Evolutionary conservation across 2,113 vertebrate genomes (phyloP), one percentile per base, ranked within the genome.

Genomic region (Amphiprion percula): DNA sequence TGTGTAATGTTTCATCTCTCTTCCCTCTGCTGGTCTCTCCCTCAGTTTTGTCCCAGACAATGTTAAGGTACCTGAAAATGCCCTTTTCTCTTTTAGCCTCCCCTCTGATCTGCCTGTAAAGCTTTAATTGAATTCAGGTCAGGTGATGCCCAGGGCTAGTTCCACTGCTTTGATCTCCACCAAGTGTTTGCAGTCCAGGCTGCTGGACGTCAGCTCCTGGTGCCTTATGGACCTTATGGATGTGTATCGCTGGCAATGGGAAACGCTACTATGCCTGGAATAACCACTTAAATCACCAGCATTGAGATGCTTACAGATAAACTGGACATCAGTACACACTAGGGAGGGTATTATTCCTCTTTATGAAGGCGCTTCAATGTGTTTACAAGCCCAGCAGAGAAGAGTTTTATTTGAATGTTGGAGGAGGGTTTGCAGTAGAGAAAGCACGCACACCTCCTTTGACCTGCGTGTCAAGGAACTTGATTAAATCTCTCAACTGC

Each of bases 41-140:
- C 73, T 23, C 33, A 74, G 69, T 87, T 90, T 87, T 84, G 71
- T 75, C 61, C 41, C 6, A 64, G 69, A 76, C 74, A 79, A 70
- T 81, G 63, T 88, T 68, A 24, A 37, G 66, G 61, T 60, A 79
- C 74, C 61, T 79, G 53, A 62, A 78, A 44, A 70, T 67, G 58
- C 23, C 24, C 56, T 49, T 53, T 12, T 11, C 61, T 28, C 49
- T 11, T 16, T 23, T 62, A 65, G 65, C 69, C 47, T 82, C 66
- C 66, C 37, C 79, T 90, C 80, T 94, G 88, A 91, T 93, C 88
- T 83, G 71, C 87, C 87, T 87, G 90, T 92, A 91, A 93, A 94
- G 89, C 84, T 90, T 92, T 93, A 93, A 94, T 93, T 92, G 88
- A 94, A 94, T 94, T 93, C 91, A 93, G 90, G 90, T 95, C 93